Conservation (phyloP, 1,140 invertebrate genomes). For the Adelges cooleyi region DNA sequence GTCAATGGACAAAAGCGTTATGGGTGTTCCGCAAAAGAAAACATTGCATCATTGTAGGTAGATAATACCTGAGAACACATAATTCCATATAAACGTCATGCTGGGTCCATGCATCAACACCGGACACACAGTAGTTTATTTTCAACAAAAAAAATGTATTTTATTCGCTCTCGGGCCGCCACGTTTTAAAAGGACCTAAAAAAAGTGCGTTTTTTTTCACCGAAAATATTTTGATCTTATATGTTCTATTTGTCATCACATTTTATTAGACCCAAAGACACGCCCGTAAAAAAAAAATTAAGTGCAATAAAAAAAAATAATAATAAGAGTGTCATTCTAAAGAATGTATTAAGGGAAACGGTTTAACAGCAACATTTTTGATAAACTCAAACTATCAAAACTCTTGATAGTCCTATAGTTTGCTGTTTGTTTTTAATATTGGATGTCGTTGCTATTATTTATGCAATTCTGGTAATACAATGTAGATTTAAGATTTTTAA, state of each 20-base stretch:
- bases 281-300: background rate
- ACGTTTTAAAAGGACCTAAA: background rate
- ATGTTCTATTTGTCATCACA: conserved; percentile 19
- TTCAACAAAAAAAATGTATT: no score
- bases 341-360: no score
- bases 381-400: no score
- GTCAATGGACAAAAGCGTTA: conserved; percentile 11
- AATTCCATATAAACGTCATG: background rate
- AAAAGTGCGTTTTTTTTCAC: background rate
- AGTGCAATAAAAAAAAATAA: background rate
- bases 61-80: background rate
- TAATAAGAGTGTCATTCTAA: conserved; percentile 1
- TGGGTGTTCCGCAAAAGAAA: background rate
- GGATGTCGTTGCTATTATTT: no score
- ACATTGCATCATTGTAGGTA: background rate
- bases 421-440: no score
- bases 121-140: background rate
- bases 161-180: background rate
- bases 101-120: background rate
- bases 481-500: no score
- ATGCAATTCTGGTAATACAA: no score
- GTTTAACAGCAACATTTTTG: no score
- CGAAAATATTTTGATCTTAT: conserved; percentile 22
- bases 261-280: background rate
- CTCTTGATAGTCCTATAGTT: no score